phyloP scores from a whole-genome alignment of 2,113 vertebrate species.

The Oreocharis arfaki region DNA sequence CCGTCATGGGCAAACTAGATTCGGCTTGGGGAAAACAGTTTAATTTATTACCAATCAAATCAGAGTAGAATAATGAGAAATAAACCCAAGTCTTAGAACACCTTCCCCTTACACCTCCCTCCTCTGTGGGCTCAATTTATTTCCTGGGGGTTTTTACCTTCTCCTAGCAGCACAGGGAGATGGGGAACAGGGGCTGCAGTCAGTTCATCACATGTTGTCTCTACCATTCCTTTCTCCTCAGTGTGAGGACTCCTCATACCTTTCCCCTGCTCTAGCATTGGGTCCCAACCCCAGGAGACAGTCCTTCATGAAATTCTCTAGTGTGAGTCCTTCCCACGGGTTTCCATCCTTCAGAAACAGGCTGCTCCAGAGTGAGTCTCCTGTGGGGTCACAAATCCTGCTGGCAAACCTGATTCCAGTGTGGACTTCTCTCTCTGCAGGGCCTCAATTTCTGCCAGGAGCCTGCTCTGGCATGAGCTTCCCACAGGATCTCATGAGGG shows the following conservation, averaged over 20 bases:
- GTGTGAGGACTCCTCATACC: not conserved
- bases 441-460: not conserved
- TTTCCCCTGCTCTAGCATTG: not conserved
- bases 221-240: not conserved
- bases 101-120: not conserved
- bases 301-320: not conserved
- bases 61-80: not conserved
- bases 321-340: not conserved
- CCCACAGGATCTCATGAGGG: not conserved
- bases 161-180: not conserved
- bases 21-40: not conserved
- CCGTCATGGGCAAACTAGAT: not conserved
- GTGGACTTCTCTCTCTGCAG: not conserved
- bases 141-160: not conserved
- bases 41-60: not conserved
- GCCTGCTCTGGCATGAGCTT: not conserved
- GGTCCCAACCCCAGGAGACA: not conserved
- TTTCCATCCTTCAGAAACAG: not conserved
- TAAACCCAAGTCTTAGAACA: not conserved
- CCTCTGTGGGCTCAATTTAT: not conserved
- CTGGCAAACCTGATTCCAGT: not conserved
- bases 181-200: not conserved
- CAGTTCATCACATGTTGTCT: accelerated
- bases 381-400: not conserved
- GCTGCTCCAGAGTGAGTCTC: not conserved